A percentile compares a stretch with the other conserved stretches of the same genome.
Evolutionary conservation across 2,113 vertebrate species (phyloP).

Genomic region (Pedetes capensis): DNA sequence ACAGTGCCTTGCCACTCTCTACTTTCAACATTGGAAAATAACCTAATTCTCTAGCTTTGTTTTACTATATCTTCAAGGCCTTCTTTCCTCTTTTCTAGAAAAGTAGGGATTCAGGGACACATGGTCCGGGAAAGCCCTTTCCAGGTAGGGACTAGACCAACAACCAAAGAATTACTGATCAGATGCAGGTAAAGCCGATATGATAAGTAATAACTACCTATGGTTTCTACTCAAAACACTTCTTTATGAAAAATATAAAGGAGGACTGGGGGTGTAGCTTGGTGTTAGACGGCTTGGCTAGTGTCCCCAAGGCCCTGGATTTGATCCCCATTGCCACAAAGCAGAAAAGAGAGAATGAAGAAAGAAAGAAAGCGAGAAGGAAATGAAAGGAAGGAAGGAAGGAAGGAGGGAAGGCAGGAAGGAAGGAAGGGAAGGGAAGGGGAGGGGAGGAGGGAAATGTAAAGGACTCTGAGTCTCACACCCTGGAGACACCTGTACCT

Average conservation of each 20-base stretch:
- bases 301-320: no score
- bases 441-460: no score
- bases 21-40: background rate
- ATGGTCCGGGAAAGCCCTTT: background rate
- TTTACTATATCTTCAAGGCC: background rate
- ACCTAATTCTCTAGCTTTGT: background rate
- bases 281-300: no score
- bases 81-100: background rate
- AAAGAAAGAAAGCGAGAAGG: no score
- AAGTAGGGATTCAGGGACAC: background rate
- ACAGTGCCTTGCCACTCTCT: background rate
- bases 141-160: background rate
- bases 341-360: no score
- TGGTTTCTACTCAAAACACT: constrained; percentile 10
- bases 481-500: no score
- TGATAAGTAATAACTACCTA: background rate
- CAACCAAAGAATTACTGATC: background rate
- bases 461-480: no score
- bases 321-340: no score
- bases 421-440: no score
- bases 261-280: no score
- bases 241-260: background rate
- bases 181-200: background rate
- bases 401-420: no score
- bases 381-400: no score